Percentiles rank a stretch among this genome's conserved stretches.
These are phyloP conservation scores for Neoarius graeffei DNA, from an alignment of 2,113 vertebrate genomes.

Conservation along the genomic window DNA sequence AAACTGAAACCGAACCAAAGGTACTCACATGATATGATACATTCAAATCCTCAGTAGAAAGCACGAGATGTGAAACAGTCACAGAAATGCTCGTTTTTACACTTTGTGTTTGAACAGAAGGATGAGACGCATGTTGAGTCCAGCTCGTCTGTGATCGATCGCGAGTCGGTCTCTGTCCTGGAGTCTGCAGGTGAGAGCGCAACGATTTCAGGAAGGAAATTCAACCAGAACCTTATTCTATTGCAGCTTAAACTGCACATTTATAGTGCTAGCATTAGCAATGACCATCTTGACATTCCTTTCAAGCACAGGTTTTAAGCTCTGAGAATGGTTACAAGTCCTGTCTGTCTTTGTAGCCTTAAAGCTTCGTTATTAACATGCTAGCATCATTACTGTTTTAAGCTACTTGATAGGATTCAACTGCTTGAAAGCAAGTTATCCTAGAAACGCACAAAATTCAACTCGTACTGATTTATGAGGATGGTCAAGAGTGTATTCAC, in stretches of 20 bases:
- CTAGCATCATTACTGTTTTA: no score
- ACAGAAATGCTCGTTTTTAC: neutral
- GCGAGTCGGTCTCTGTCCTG: constrained; percentile 24
- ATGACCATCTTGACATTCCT: neutral
- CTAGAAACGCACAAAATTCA: no score
- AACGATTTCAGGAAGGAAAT: neutral
- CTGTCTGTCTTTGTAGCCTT: no score
- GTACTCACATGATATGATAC: constrained; percentile 58
- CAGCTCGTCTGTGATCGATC: constrained; percentile 45
- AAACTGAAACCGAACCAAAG: constrained; percentile 82
- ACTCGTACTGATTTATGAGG: neutral
- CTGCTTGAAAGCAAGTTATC: no score
- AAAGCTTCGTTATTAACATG: no score
- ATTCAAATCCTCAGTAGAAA: neutral
- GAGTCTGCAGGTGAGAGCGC: constrained; percentile 45
- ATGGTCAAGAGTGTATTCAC: neutral
- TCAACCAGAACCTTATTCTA: neutral
- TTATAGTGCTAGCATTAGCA: neutral
- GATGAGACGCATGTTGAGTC: constrained; percentile 55
- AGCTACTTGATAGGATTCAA: no score
- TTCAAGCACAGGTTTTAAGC: neutral
- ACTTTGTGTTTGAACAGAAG: constrained; percentile 50
- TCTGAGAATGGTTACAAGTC: neutral
- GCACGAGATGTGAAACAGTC: neutral
- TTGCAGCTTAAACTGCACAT: neutral